A percentile compares a stretch with the other conserved stretches of the same genome.
Conservation (phyloP, 2,113 vertebrate genomes). For the Tetrax tetrax region DNA sequence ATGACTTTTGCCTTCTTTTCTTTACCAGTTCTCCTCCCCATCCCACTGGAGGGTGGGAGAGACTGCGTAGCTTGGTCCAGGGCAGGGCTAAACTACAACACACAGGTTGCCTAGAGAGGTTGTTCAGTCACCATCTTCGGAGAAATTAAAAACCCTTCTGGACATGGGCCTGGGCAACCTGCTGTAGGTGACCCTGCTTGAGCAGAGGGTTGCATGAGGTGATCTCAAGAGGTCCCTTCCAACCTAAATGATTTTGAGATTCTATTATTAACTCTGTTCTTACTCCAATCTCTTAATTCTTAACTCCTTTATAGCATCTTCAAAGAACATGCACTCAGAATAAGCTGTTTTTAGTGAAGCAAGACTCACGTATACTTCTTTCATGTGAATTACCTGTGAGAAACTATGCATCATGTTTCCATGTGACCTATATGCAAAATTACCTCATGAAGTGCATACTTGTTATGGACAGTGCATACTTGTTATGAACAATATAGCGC, state of each 20-base stretch:
- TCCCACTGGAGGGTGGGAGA: too few species aligned
- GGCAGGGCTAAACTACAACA: too few species aligned
- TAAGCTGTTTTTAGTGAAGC: not conserved
- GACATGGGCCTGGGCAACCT: not conserved
- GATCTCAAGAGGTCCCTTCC: not conserved
- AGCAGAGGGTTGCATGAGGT: not conserved
- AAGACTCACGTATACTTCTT: not conserved
- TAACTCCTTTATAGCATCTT: not conserved
- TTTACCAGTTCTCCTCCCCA: too few species aligned
- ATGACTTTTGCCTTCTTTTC: too few species aligned
- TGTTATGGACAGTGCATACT: not conserved
- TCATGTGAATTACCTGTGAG: conserved; percentile 46
- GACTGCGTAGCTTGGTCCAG: too few species aligned
- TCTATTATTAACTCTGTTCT: not conserved
- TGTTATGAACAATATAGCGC: not conserved
- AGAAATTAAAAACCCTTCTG: not conserved
- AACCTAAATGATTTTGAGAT: not conserved
- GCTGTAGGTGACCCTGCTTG: not conserved
- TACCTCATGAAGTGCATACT: not conserved
- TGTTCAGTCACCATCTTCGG: not conserved
- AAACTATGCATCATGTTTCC: conserved; percentile 32
- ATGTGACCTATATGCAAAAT: conserved; percentile 25
- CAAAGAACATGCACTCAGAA: not conserved
- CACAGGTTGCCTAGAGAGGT: not conserved
- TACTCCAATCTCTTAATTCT: not conserved